A percentile compares a stretch with the other conserved stretches of the same genome.
These are phyloP conservation scores for Onthophagus taurus DNA, from an alignment of 1,140 invertebrate species.

Conservation along the genomic window DNA sequence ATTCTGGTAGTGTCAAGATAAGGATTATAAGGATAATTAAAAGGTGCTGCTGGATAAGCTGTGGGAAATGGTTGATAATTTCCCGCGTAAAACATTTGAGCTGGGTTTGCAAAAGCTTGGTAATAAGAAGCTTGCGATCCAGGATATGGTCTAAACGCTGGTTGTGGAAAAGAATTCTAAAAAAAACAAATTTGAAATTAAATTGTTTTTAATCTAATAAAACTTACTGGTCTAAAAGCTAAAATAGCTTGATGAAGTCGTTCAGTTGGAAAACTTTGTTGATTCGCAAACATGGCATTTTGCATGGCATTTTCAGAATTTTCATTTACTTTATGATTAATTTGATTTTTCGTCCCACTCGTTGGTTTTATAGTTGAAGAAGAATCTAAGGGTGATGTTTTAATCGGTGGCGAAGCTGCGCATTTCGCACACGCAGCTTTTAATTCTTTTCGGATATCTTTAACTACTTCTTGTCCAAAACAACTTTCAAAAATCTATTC, in stretches of 20 bases:
- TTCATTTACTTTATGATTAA: slow-evolving; percentile 24
- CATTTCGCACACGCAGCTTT: slow-evolving; percentile 53
- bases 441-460: slow-evolving; percentile 56
- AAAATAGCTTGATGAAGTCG: slow-evolving; percentile 44
- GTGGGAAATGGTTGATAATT: slow-evolving; percentile 28
- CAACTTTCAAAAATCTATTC: slow-evolving; percentile 59
- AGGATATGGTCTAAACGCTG: slow-evolving; percentile 20
- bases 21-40: slow-evolving; percentile 27
- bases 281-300: slow-evolving; percentile 24
- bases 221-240: slow-evolving; percentile 34
- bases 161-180: slow-evolving; percentile 21
- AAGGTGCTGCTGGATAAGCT: slow-evolving; percentile 22
- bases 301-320: slow-evolving; percentile 26
- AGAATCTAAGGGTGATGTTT: slow-evolving; percentile 35
- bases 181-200: slow-evolving; percentile 12
- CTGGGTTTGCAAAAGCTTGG: slow-evolving; percentile 15
- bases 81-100: slow-evolving; percentile 26
- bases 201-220: slow-evolving; percentile 4
- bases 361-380: slow-evolving; percentile 28
- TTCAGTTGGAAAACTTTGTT: slow-evolving; percentile 35
- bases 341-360: slow-evolving; percentile 16
- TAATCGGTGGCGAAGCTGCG: slow-evolving; percentile 35
- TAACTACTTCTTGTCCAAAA: slow-evolving; percentile 52
- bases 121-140: slow-evolving; percentile 15
- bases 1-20: slow-evolving; percentile 27